Evolutionary conservation across 2,888 invertebrate species (phyloP).

Genomic region (Thera obeliscata): DNA sequence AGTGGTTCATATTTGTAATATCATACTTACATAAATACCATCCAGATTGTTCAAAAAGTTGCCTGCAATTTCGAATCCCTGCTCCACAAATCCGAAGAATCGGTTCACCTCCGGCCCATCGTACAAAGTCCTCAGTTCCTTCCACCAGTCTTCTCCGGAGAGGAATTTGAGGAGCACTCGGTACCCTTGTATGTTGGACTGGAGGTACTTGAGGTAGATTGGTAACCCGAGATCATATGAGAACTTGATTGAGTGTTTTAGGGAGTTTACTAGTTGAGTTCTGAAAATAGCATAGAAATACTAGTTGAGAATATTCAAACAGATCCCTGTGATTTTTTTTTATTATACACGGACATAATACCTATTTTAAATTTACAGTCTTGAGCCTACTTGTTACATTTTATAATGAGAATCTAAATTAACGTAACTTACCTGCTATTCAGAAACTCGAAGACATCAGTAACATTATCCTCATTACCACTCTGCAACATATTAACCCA

Average conservation of each 20-base stretch:
- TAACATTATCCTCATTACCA: conserved; percentile 40
- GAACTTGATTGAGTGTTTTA: conserved; percentile 62
- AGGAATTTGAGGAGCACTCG: conserved; percentile 66
- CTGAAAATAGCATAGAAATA: conserved; percentile 50
- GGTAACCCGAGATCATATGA: conserved; percentile 70
- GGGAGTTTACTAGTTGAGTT: conserved; percentile 52
- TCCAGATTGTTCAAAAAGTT: conserved; percentile 71
- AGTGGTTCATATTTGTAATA: background rate
- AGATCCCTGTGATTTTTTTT: too few species aligned
- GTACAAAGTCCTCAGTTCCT: conserved; percentile 58
- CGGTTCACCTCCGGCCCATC: conserved; percentile 58
- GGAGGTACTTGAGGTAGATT: conserved; percentile 71
- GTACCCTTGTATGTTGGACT: conserved; percentile 66
- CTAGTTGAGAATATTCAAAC: too few species aligned
- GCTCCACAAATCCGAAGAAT: conserved; percentile 67
- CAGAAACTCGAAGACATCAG: conserved; percentile 59
- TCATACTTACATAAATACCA: conserved; percentile 70
- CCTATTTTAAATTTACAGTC: too few species aligned
- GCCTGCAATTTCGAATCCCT: conserved; percentile 64
- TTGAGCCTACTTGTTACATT: too few species aligned
- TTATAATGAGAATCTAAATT: background rate
- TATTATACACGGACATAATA: too few species aligned
- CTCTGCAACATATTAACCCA: conserved; percentile 53
- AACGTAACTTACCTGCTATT: conserved; percentile 55
- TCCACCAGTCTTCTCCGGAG: conserved; percentile 75